A percentile compares a stretch with the other conserved stretches of the same genome.
Conservation (phyloP, 2,113 vertebrate genomes). For the Aramus guarauna region DNA sequence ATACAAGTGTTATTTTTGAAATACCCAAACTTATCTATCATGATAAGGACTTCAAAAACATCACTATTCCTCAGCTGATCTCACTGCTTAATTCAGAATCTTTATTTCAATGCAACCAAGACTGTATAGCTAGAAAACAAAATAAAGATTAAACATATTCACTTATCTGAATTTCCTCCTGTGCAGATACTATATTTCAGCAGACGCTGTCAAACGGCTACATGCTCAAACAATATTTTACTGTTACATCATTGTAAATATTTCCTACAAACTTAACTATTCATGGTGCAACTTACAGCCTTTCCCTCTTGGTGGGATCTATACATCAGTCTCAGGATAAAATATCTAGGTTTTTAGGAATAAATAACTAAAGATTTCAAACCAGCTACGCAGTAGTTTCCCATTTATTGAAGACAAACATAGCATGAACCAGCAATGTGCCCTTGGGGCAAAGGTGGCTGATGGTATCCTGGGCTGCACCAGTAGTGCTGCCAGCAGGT, state of each 20-base stretch:
- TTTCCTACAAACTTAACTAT: background rate
- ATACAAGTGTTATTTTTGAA: background rate
- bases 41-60: background rate
- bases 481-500: background rate
- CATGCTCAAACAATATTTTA: background rate
- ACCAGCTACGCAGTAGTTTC: background rate
- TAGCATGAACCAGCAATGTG: background rate
- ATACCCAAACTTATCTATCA: background rate
- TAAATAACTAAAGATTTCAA: background rate
- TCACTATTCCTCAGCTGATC: background rate
- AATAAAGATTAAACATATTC: background rate
- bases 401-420: background rate
- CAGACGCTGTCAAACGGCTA: background rate
- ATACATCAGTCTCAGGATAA: background rate
- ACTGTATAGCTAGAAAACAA: background rate
- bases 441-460: fast-evolving
- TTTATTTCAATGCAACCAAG: background rate
- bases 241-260: background rate
- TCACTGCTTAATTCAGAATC: background rate
- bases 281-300: background rate
- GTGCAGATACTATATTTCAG: background rate
- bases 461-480: background rate
- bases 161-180: background rate
- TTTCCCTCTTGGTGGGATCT: background rate
- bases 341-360: background rate